Percentiles rank a stretch among this genome's conserved stretches.
Conservation (phyloP, 2,888 invertebrate species). For the Metellina segmentata region DNA sequence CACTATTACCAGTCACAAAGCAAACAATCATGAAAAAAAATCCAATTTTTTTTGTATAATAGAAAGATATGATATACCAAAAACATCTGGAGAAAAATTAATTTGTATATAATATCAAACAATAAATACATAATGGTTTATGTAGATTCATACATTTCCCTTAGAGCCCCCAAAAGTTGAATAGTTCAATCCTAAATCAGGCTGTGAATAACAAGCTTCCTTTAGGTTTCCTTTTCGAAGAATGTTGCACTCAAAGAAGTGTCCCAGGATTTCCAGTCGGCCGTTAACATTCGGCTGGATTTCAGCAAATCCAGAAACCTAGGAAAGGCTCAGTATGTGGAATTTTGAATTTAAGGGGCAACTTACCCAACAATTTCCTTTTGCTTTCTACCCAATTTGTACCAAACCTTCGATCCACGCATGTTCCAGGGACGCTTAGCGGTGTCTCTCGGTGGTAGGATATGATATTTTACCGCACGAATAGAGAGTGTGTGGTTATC, state of each 20-base stretch:
- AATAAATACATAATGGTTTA: too few species aligned
- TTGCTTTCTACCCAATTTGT: slow-evolving; percentile 50
- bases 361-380: slow-evolving; percentile 32
- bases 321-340: background rate
- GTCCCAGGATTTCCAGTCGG: background rate
- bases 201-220: background rate
- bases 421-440: background rate
- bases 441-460: background rate
- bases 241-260: background rate
- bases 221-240: background rate
- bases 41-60: too few species aligned
- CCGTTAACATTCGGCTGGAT: slow-evolving; percentile 9
- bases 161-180: background rate
- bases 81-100: too few species aligned
- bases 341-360: slow-evolving; percentile 38
- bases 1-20: too few species aligned
- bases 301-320: background rate
- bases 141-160: too few species aligned
- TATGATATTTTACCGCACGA: background rate
- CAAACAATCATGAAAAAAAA: too few species aligned
- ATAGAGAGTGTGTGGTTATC: background rate
- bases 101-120: too few species aligned
- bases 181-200: background rate
- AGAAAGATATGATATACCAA: too few species aligned
- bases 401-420: slow-evolving; percentile 8